A percentile compares a stretch with the other conserved stretches of the same genome.
Conservation (phyloP, 2,113 vertebrate genomes). For the Capreolus pygargus region DNA sequence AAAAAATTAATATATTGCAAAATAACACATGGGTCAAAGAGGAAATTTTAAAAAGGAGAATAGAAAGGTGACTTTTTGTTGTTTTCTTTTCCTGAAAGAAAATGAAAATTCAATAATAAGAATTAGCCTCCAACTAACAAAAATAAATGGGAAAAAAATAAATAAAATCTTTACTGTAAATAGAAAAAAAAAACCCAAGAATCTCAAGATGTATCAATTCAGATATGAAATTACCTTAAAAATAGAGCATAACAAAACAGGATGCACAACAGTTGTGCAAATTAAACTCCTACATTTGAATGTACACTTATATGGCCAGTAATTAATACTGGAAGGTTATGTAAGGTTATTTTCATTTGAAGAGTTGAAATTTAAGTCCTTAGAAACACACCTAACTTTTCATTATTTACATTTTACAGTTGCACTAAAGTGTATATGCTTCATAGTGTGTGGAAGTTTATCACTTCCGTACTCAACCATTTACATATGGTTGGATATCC, state of each 20-base stretch:
- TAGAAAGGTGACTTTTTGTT: background rate
- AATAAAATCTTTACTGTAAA: too few species aligned
- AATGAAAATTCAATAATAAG: background rate
- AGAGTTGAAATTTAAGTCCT: background rate
- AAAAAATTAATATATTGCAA: background rate
- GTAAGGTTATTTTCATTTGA: background rate
- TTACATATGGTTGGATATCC: background rate
- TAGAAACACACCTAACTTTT: background rate
- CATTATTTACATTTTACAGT: background rate
- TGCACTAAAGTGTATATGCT: background rate
- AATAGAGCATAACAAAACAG: background rate
- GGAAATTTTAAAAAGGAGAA: background rate
- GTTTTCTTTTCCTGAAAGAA: background rate
- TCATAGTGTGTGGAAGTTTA: background rate
- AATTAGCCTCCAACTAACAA: background rate
- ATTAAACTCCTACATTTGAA: background rate
- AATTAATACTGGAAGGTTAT: background rate
- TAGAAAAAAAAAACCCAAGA: background rate
- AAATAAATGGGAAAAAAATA: too few species aligned
- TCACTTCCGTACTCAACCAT: background rate
- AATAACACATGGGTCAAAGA: background rate
- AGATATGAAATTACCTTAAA: background rate
- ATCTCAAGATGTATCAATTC: background rate
- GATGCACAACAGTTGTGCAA: background rate
- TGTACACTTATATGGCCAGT: background rate